phyloP scores from a whole-genome alignment of 1,140 invertebrate species.

The Parasteatoda tepidariorum region DNA sequence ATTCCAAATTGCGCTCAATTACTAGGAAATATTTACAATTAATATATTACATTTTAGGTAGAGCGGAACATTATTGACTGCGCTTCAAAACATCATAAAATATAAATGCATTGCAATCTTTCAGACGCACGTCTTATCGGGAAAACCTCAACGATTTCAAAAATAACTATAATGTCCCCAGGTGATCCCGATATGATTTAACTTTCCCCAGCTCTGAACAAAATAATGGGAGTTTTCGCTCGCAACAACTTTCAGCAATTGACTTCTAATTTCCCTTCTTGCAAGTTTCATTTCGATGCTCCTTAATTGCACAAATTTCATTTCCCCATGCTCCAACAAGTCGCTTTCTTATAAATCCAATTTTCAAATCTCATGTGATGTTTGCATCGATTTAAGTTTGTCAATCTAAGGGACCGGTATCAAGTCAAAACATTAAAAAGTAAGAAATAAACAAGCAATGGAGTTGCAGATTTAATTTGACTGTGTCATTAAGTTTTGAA shows the following conservation, averaged over 20 bases:
- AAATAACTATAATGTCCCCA: slow-evolving; percentile 31
- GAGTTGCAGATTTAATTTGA: too few species aligned
- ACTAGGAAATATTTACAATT: too few species aligned
- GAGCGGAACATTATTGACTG: background rate
- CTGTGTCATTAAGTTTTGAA: too few species aligned
- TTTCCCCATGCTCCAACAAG: slow-evolving; percentile 4
- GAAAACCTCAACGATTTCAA: background rate
- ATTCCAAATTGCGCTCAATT: too few species aligned
- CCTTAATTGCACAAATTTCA: slow-evolving; percentile 49
- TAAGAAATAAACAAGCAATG: too few species aligned
- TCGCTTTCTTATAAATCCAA: slow-evolving; percentile 54
- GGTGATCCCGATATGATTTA: slow-evolving; percentile 29
- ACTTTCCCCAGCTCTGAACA: background rate
- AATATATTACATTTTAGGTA: too few species aligned
- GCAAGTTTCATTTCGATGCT: slow-evolving; percentile 11
- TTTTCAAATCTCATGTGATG: slow-evolving; percentile 14
- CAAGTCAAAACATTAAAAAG: too few species aligned
- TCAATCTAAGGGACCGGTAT: background rate
- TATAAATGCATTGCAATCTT: background rate
- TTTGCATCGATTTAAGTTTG: background rate
- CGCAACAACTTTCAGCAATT: slow-evolving; percentile 44
- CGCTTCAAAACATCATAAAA: slow-evolving; percentile 17
- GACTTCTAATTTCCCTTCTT: slow-evolving; percentile 35
- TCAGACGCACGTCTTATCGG: background rate
- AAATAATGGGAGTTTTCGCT: slow-evolving; percentile 25